A percentile compares a stretch with the other conserved stretches of the same genome.
Conservation (phyloP, 2,113 vertebrate genomes). For the Addax nasomaculatus region DNA sequence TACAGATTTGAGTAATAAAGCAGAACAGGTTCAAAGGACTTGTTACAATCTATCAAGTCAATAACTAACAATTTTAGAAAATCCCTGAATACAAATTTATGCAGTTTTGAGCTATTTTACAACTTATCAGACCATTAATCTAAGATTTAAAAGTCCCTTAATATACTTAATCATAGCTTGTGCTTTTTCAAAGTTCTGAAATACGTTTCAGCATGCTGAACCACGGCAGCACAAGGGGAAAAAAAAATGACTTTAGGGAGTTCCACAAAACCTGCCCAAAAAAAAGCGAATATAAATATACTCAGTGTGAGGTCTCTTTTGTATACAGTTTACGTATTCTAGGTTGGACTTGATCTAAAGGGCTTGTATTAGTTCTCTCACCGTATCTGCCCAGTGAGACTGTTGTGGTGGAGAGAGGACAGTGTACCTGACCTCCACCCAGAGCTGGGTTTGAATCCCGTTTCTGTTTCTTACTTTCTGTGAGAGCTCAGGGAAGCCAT, state of each 20-base stretch:
- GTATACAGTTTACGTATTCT: neutral
- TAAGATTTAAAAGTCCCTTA: constrained; percentile 68
- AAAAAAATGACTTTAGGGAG: constrained; percentile 64
- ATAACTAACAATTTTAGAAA: constrained; percentile 75
- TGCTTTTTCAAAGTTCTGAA: constrained; percentile 44
- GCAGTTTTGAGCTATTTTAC: constrained; percentile 70
- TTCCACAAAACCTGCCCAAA: constrained; percentile 48
- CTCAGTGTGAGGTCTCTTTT: neutral
- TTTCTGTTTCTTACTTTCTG: neutral
- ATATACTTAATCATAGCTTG: constrained; percentile 67
- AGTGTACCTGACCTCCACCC: no score
- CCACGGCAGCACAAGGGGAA: constrained; percentile 48
- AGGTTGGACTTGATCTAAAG: neutral
- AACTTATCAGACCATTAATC: constrained; percentile 72
- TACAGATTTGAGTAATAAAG: constrained; percentile 64
- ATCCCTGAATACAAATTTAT: constrained; percentile 68
- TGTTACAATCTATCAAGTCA: constrained; percentile 68
- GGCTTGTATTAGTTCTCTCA: neutral
- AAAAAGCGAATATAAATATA: neutral
- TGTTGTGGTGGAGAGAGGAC: neutral
- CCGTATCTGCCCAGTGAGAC: neutral
- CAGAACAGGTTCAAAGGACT: constrained; percentile 69
- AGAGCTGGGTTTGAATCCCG: neutral
- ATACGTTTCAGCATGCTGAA: constrained; percentile 58
- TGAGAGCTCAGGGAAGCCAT: neutral